Evolutionary conservation across 2,797 vertebrate species (phyloP).

Genomic region (Apodemus agrarius): DNA sequence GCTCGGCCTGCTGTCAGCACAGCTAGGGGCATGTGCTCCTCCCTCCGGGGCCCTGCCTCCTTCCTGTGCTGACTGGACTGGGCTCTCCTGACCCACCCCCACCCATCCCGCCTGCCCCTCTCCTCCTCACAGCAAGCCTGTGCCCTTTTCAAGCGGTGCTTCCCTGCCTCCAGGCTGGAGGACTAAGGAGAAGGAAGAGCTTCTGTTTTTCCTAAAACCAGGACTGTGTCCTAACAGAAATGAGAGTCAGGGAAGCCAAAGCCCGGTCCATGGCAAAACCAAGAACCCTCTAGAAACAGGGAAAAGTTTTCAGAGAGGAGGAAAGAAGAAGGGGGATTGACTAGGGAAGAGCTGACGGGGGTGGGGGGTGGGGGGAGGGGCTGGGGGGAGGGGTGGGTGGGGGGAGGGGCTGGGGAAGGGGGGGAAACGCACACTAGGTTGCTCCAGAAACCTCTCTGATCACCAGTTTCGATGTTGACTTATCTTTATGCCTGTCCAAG

Average conservation of each 20-base stretch:
- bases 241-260: slow-evolving; percentile 50
- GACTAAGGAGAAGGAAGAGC: not conserved
- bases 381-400: too few relatives aligned
- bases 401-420: too few relatives aligned
- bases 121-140: not conserved
- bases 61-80: slow-evolving; percentile 50
- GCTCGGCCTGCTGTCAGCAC: slow-evolving; percentile 49
- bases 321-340: not conserved
- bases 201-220: slow-evolving; percentile 40
- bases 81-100: not conserved
- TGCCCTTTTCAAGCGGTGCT: not conserved
- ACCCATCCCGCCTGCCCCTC: not conserved
- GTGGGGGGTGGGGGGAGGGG: too few relatives aligned
- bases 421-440: not conserved
- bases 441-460: not conserved
- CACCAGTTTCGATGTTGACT: slow-evolving; percentile 37
- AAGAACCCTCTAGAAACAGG: not conserved
- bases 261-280: slow-evolving; percentile 41
- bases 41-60: slow-evolving; percentile 38
- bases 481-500: not conserved
- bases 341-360: slow-evolving; percentile 22
- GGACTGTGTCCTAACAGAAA: slow-evolving; percentile 60
- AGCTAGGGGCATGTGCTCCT: slow-evolving; percentile 53
- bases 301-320: slow-evolving; percentile 46
- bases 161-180: slow-evolving; percentile 22